Percentiles rank a stretch among this genome's conserved stretches.
phyloP scores from a whole-genome alignment of 53 echinoderm and acorn worm species.

The Henricia sp. region DNA sequence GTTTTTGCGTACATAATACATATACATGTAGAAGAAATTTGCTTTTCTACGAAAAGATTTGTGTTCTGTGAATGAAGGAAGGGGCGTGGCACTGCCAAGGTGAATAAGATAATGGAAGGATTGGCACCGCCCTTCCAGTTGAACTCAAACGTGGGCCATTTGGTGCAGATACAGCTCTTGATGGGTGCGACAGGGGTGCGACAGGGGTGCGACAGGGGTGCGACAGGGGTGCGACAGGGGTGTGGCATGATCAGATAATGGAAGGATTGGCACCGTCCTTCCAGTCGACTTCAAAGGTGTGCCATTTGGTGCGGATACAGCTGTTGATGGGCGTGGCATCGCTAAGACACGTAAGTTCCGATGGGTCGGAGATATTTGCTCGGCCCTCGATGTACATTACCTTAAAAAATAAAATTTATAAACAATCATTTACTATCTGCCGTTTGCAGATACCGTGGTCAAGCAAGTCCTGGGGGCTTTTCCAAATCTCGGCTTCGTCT shows the following conservation, averaged over 20 bases:
- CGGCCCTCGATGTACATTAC: constrained; percentile 73
- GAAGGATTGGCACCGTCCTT: constrained; percentile 80
- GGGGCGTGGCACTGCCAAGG: constrained; percentile 10
- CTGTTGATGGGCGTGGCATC: constrained; percentile 96
- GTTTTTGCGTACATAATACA: too few species aligned
- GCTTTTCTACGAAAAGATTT: too few species aligned
- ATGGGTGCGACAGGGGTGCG: constrained; percentile 90
- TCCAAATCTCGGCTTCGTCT: too few species aligned
- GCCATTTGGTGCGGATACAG: constrained; percentile 97
- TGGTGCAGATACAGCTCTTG: constrained; percentile 92
- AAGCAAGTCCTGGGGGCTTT: too few species aligned
- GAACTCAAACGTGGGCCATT: constrained; percentile 94
- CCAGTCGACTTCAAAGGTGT: constrained; percentile 90
- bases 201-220: constrained; percentile 89
- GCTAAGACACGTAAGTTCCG: constrained; percentile 81
- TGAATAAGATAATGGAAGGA: constrained; percentile 93
- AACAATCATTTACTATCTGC: background rate
- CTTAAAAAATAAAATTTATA: background rate
- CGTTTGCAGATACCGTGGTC: background rate
- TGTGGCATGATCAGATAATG: constrained; percentile 66
- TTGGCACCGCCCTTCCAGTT: constrained; percentile 78
- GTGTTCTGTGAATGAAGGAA: too few species aligned
- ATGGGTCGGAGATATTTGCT: constrained; percentile 80
- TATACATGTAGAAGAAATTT: too few species aligned
- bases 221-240: background rate